phyloP scores from a whole-genome alignment of 2,113 vertebrate species.

The Capreolus pygargus region DNA sequence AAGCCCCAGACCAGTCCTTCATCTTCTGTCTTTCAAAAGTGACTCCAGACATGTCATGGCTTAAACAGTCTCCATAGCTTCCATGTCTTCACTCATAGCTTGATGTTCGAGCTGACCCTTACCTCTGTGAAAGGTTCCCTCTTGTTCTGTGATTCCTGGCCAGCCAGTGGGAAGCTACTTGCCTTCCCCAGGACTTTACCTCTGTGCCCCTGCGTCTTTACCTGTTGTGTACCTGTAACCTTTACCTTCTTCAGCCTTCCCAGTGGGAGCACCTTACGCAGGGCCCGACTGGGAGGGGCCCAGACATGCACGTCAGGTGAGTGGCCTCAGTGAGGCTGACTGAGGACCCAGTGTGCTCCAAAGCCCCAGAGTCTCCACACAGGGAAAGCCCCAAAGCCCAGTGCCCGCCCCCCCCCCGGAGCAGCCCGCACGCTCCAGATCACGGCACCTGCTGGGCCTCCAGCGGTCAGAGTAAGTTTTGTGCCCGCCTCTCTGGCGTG shows the following conservation, averaged over 20 bases:
- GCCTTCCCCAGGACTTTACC: background rate
- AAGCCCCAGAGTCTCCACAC: background rate
- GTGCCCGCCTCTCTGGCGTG: slow-evolving; percentile 3
- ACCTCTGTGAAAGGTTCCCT: background rate
- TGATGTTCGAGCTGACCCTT: background rate
- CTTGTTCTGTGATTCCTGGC: background rate
- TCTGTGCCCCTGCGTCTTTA: background rate
- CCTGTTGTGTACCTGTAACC: background rate
- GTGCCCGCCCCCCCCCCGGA: background rate
- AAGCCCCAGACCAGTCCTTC: background rate
- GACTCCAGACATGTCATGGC: background rate
- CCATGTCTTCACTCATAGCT: background rate
- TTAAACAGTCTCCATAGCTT: background rate
- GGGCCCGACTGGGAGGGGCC: background rate
- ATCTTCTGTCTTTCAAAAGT: slow-evolving; percentile 9
- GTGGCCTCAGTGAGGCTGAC: background rate
- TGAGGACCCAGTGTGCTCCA: background rate
- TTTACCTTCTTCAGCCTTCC: background rate
- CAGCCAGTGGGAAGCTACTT: background rate
- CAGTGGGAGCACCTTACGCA: background rate
- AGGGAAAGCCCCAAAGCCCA: background rate
- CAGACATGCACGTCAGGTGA: background rate
- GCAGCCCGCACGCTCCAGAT: background rate
- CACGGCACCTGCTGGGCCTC: background rate
- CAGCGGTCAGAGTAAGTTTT: background rate